A percentile compares a stretch with the other conserved stretches of the same genome.
phyloP scores from a whole-genome alignment of 2,888 invertebrate species.

The Apocheima hispidaria region DNA sequence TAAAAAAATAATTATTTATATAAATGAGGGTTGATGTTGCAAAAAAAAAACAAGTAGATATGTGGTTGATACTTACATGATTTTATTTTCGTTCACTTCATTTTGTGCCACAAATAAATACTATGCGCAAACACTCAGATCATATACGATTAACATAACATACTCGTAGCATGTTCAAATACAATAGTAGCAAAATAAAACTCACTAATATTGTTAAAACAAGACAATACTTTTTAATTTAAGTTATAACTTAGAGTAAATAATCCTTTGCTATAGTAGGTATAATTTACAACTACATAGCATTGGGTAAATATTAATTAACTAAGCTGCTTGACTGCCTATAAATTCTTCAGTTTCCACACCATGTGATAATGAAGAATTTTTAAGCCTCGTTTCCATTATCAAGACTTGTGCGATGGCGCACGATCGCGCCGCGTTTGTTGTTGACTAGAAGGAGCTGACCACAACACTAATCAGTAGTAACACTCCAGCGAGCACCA shows the following conservation, averaged over 20 bases:
- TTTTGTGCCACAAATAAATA: conserved; percentile 62
- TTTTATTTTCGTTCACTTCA: conserved; percentile 46
- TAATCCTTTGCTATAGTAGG: conserved; percentile 49
- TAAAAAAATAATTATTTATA: too few species aligned
- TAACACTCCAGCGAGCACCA: conserved; percentile 39
- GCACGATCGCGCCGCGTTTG: conserved; percentile 50
- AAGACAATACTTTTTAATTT: conserved; percentile 35
- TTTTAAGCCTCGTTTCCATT: conserved; percentile 50
- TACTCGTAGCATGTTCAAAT: conserved; percentile 43
- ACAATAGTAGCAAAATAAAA: not conserved
- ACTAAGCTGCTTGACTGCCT: conserved; percentile 60
- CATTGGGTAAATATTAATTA: conserved; percentile 12
- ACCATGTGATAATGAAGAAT: conserved; percentile 40
- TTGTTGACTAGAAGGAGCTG: conserved; percentile 69
- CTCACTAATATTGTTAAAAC: not conserved
- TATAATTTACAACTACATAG: too few species aligned
- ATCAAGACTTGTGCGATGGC: conserved; percentile 45
- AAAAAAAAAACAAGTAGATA: conserved; percentile 11
- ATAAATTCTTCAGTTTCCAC: conserved; percentile 28
- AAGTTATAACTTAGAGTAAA: conserved; percentile 31
- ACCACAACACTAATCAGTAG: conserved; percentile 54
- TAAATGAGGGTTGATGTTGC: not conserved
- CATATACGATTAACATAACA: conserved; percentile 57
- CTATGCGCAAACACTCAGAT: conserved; percentile 63
- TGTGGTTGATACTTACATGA: conserved; percentile 16